Percentiles rank a stretch among this genome's conserved stretches.
phyloP scores from a whole-genome alignment of 2,888 invertebrate genomes.

The Athripsodes cinereus region DNA sequence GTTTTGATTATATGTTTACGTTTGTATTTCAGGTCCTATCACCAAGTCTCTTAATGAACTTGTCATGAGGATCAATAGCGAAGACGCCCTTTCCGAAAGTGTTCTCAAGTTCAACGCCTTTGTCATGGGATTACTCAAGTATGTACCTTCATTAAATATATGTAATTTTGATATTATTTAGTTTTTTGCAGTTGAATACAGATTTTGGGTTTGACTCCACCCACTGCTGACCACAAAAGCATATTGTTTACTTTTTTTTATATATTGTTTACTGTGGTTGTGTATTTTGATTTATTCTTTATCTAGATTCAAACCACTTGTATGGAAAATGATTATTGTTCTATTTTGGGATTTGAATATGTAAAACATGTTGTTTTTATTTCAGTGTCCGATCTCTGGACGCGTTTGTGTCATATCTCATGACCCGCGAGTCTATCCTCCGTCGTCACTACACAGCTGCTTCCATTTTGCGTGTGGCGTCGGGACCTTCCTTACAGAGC shows the following conservation, averaged over 20 bases:
- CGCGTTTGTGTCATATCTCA: conserved; percentile 82
- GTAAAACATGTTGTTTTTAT: conserved; percentile 21
- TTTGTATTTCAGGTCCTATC: conserved; percentile 55
- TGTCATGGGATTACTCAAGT: conserved; percentile 81
- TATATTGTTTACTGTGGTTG: too few relatives aligned
- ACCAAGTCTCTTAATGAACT: conserved; percentile 79
- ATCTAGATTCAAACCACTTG: not conserved
- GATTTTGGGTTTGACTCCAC: too few relatives aligned
- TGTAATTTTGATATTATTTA: too few relatives aligned
- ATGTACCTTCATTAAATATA: too few relatives aligned
- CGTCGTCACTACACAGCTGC: conserved; percentile 73
- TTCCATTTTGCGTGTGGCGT: conserved; percentile 66
- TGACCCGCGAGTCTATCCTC: conserved; percentile 75
- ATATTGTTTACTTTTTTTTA: too few relatives aligned
- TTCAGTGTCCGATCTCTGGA: conserved; percentile 76
- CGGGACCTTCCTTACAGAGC: conserved; percentile 55
- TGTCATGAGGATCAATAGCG: conserved; percentile 75
- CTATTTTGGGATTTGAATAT: too few relatives aligned
- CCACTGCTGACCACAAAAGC: too few relatives aligned
- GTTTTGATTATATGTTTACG: not conserved
- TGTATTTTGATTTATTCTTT: too few relatives aligned
- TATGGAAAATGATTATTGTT: not conserved
- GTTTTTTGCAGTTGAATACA: too few relatives aligned
- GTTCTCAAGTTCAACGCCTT: conserved; percentile 85
- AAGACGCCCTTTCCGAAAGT: conserved; percentile 76